Percentiles rank a stretch among this genome's conserved stretches.
Conservation (phyloP, 2,113 vertebrate species). For the Carlito syrichta region DNA sequence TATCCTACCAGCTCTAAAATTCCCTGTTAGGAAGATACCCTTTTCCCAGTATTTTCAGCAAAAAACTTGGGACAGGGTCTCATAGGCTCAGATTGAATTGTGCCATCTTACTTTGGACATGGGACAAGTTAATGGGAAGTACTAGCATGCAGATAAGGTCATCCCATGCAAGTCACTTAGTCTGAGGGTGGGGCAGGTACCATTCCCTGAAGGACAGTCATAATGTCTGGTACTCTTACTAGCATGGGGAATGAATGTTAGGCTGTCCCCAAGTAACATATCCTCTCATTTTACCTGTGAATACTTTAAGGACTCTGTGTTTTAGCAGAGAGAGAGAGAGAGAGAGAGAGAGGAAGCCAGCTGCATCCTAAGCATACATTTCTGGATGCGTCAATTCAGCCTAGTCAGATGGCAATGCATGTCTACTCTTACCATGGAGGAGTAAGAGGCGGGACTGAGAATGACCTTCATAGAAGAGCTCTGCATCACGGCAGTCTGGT, state of each 20-base stretch:
- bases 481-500: accelerated
- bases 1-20: background rate
- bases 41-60: background rate
- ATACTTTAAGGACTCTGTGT: background rate
- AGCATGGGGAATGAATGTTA: too few relatives aligned
- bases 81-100: background rate
- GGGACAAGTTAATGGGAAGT: background rate
- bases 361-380: background rate
- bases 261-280: background rate
- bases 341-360: background rate
- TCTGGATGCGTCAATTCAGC: background rate
- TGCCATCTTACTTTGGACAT: background rate
- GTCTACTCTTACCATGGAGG: background rate
- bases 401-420: background rate
- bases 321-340: background rate
- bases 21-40: background rate
- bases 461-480: background rate
- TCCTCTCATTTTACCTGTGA: background rate
- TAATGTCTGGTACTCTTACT: background rate
- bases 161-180: too few relatives aligned
- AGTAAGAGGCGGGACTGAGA: background rate
- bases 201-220: background rate
- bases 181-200: background rate
- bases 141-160: background rate
- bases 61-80: background rate